Evolutionary conservation across 2,797 vertebrate species (phyloP), one percentile per base, ranked within the genome.

Genomic region (Triplophysa bombifrons): DNA sequence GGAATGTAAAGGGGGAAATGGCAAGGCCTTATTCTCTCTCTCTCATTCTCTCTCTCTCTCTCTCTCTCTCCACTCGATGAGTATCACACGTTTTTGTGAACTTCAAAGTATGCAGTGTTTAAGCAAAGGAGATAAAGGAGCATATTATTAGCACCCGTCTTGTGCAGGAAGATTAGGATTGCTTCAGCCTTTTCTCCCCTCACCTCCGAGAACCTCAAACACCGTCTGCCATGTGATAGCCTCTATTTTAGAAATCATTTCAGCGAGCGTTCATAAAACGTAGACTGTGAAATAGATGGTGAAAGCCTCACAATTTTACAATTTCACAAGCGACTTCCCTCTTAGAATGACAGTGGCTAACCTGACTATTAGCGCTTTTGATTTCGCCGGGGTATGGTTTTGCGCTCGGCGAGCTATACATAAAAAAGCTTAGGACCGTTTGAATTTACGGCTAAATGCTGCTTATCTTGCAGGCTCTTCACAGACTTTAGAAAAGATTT

Each of bases 311-410:
- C 87, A 82, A 92, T 94, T 94, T 94, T 90, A 93, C 83, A 90
- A 93, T 95, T 95, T 94, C 93, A 92, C 84, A 90, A 84, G 89
- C 90, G 88, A 89, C 87, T 94, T 94, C 91, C 89, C 88, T 88
- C 87, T 91, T 89, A 91, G 94, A 94, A 94, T 93, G 87, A 93
- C 90, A 92, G 86, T 87, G 91, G 90, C 84, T 87, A 90, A 93
- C 87, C 86, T 90, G 87, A 81, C 90, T 90, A 91, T 93, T 93
- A 93, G 91, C 89, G 87, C 88, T 91, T 95, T 95, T 93, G 91
- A 91, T 91, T 94, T 92, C 88, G 73, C 83, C 89, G 90, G 83
- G 88, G 86, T 91, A 88, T 88, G 87, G 88, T 88, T 94, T 92
- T 92, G 90, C 87, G 89, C 92, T 92, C 91, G 69, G 88, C 87